phyloP scores from a whole-genome alignment of 2,888 invertebrate species.

The Pediacus dermestoides region DNA sequence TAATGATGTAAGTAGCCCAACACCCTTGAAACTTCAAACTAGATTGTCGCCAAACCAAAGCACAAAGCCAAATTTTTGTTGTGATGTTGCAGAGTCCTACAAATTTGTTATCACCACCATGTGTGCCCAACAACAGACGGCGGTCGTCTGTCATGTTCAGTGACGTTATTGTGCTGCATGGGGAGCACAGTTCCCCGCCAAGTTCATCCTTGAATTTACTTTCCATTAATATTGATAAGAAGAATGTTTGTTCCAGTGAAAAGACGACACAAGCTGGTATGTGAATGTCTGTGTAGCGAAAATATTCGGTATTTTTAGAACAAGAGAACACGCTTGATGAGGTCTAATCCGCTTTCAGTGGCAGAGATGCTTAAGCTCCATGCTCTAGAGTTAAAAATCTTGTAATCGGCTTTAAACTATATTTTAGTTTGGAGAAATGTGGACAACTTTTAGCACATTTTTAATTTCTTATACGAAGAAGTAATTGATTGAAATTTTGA shows the following conservation, averaged over 20 bases:
- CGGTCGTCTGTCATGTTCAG: conserved; percentile 88
- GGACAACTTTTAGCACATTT: no score
- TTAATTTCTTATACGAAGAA: no score
- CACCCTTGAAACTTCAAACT: not conserved
- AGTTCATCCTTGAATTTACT: conserved; percentile 41
- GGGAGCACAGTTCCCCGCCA: conserved; percentile 43
- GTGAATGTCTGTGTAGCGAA: no score
- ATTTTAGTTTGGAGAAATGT: no score
- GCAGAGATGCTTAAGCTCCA: no score
- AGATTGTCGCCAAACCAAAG: not conserved
- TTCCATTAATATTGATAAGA: conserved; percentile 49
- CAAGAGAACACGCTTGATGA: no score
- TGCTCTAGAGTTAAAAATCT: no score
- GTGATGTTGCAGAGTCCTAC: conserved; percentile 53
- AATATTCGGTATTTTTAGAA: no score
- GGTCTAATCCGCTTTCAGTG: no score
- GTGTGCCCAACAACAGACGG: conserved; percentile 65
- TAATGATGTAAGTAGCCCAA: conserved; percentile 40
- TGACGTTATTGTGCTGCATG: conserved; percentile 76
- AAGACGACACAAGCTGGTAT: conserved; percentile 84
- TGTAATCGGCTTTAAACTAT: no score
- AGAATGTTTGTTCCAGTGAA: conserved; percentile 75
- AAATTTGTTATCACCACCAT: conserved; percentile 71
- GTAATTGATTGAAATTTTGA: no score
- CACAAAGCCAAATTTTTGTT: conserved; percentile 6